These are phyloP conservation scores for Sanderia malayensis DNA, from an alignment of 30 jellyfish, hydroid and myxozoan genomes.

Conservation along the genomic window DNA sequence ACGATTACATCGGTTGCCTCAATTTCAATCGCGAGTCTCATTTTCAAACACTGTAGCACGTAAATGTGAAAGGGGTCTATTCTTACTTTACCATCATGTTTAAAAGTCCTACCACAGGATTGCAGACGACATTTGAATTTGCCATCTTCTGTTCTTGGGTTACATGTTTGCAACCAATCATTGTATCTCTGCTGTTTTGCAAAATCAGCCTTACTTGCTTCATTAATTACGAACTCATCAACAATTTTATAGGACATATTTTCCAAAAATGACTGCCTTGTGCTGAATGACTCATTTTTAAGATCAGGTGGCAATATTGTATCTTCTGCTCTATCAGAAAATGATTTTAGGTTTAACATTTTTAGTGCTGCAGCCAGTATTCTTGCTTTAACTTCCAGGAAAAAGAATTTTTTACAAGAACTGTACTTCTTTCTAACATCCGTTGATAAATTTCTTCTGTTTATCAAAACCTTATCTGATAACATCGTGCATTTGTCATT, in stretches of 20 bases:
- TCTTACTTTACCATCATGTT: constrained; percentile 22
- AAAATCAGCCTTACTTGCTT: neutral
- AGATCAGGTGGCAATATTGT: neutral
- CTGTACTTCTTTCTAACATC: constrained; percentile 19
- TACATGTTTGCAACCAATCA: constrained; percentile 20
- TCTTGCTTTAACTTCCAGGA: constrained; percentile 25
- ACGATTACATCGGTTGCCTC: too few species aligned
- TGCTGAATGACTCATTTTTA: neutral
- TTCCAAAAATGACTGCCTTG: neutral
- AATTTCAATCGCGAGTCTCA: too few species aligned
- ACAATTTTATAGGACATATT: constrained; percentile 5
- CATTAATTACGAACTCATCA: constrained; percentile 3
- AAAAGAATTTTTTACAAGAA: constrained; percentile 23
- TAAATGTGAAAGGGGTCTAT: too few species aligned
- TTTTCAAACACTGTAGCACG: too few species aligned
- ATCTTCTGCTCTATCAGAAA: constrained; percentile 4
- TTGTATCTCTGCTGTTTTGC: constrained; percentile 9
- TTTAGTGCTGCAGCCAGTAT: constrained; percentile 26
- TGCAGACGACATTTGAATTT: constrained; percentile 7
- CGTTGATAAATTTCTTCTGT: constrained; percentile 18
- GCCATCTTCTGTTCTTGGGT: constrained; percentile 10
- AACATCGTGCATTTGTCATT: constrained; percentile 30
- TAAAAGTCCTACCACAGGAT: constrained; percentile 17
- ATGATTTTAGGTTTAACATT: neutral
- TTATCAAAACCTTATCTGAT: constrained; percentile 8